Evolutionary conservation across 2,797 vertebrate genomes (phyloP), one percentile per base, ranked within the genome.

Genomic region (Acropternis orthonyx): DNA sequence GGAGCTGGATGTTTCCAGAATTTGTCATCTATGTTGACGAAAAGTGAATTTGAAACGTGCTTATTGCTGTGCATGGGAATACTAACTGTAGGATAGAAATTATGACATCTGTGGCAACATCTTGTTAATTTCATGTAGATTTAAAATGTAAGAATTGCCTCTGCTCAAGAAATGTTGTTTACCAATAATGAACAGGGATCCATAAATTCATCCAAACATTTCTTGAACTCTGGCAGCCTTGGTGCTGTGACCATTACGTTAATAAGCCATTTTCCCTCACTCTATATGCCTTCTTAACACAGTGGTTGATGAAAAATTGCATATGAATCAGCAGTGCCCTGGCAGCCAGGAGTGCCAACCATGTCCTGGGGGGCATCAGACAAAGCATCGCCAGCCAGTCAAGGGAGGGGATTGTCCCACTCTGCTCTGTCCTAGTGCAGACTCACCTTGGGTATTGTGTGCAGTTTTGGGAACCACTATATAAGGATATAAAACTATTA

Each of bases 391-490:
- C 23, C 41, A 34, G 4, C 59, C 27, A 14, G 28, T 9, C 12
- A 12, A 37, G 37, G 37, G 8, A 71, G 14, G 28, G 21, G 21
- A 65, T 32, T 77, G 58, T 58, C 28, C 58, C 0, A 0, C 17
- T 39, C 43, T 56, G 14, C 27, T 34, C n/a, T 65, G 56, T 0
- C 0, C n/a, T 56, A 20, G n/a, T 21, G 4, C 0, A 0, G 6
- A 9, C 28, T 63, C 43, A 63, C 19, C 34, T 51, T 6, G 20
- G 10, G 14, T 30, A 7, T 34, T 36, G 34, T 46, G 63, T 34
- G 43, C 20, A 30, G 27, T 23, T 68, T 51, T 39, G 48, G 36
- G 67, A 10, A 8, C 14, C 21, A 32, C 27, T 37, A 30, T 32
- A 13, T 37, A 37, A 51, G 19, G 36, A 28, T 52, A 39, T 32